Evolutionary conservation across 2,888 invertebrate genomes (phyloP).

Genomic region (Lasioglossum morio): DNA sequence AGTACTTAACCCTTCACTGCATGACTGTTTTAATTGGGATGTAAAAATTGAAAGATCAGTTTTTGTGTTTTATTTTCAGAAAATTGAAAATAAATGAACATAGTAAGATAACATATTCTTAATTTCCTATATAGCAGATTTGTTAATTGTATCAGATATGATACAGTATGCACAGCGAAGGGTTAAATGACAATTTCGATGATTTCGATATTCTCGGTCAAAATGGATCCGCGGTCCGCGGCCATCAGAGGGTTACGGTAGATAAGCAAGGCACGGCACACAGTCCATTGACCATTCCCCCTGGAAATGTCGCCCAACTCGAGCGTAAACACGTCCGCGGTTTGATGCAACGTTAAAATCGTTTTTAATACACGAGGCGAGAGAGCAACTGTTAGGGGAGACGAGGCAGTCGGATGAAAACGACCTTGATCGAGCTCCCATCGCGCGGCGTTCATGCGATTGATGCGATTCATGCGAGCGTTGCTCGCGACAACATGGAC

Average conservation of each 20-base stretch:
- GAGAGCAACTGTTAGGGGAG: conserved; percentile 33
- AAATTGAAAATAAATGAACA: too few relatives aligned
- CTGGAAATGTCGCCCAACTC: background rate
- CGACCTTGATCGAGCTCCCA: conserved; percentile 66
- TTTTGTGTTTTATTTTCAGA: too few relatives aligned
- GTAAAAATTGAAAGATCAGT: too few relatives aligned
- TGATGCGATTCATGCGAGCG: conserved; percentile 35
- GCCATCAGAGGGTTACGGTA: background rate
- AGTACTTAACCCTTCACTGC: too few relatives aligned
- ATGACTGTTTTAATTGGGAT: too few relatives aligned
- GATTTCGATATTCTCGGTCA: background rate
- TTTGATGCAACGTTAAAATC: conserved; percentile 23
- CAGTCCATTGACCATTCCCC: background rate
- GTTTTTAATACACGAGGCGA: conserved; percentile 8
- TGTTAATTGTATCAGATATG: too few relatives aligned
- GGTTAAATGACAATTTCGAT: too few relatives aligned
- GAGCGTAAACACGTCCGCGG: background rate
- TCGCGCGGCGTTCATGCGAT: conserved; percentile 40
- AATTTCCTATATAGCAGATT: too few relatives aligned
- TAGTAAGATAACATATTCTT: too few relatives aligned
- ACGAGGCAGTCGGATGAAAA: conserved; percentile 53
- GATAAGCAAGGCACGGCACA: too few relatives aligned
- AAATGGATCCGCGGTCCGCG: background rate
- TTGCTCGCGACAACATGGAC: conserved; percentile 20
- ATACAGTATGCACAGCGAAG: too few relatives aligned